Base-by-base conservation (phyloP, 2,113 vertebrate species). In the Podarcis muralis region DNA sequence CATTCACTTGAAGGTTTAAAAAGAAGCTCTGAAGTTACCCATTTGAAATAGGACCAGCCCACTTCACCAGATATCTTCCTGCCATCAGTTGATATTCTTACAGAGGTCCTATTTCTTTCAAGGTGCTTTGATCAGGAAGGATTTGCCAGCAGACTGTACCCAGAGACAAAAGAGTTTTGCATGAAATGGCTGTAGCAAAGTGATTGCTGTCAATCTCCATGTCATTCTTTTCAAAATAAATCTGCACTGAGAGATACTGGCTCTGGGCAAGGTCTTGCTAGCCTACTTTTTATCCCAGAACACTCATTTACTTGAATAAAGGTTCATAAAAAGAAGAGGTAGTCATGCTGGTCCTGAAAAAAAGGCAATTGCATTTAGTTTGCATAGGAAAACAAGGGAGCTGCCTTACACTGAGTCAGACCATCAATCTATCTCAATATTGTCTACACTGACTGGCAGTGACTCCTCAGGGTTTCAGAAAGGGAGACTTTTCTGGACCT, bases 231-330 rank as follows among this genome's bases (percentile, higher is more conserved):
- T 27, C 18, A 22, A 35, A 48, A 88, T 7, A 35, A 6, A 88
- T 71, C 30, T 48, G 48, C 16, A 65, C 6, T 83, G 48, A 79
- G n/a, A 77, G 84, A 78, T 79, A 30, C 22, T 72, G 40, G 62
- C 85, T 86, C 66, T 37, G 18, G 65, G 87, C 72, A 88, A 88
- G 79, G 79, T 83, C 75, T 77, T 22, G 1, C 4, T 76, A 53
- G 13, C 40, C 81, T 81, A 35, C 25, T 72, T 53, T 85, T 91
- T 85, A 4, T 7, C 48, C 71, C 72, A 78, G 35, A 5, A 76
- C 37, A 82, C 9, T 72, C 15, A 30, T 69, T 85, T 77, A 16
- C 20, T 43, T 65, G 18, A 62, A 62, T 62, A 62, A 62, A 62
- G 4, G 59, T 62, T 62, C 59, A 62, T 18, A 62, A 62, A 62